phyloP scores from a whole-genome alignment of 2,113 vertebrate species.

The Notarius quadriscutis region DNA sequence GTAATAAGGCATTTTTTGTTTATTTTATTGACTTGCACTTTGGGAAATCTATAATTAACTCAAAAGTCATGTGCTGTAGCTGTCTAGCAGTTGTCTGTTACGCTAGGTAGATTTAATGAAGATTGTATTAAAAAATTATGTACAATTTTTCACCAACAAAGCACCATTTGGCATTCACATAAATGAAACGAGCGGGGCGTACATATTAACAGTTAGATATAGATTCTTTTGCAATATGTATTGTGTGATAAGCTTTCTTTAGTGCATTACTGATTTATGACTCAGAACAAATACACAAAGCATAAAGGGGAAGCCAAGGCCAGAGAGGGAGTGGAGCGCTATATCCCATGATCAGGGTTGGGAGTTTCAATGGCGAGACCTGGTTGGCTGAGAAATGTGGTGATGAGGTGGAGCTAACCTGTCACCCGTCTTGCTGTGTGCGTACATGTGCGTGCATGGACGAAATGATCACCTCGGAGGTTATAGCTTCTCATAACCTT shows the following conservation, averaged over 20 bases:
- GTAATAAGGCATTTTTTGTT: background rate
- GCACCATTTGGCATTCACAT: too few relatives aligned
- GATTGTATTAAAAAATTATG: background rate
- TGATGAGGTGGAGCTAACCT: slow-evolving; percentile 16
- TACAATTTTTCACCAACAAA: background rate
- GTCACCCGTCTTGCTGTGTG: background rate
- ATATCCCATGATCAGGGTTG: background rate
- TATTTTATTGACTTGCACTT: background rate
- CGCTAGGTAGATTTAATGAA: background rate
- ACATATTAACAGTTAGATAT: background rate
- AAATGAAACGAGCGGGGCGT: background rate
- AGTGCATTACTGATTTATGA: background rate
- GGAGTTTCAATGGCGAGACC: background rate
- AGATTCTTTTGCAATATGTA: background rate
- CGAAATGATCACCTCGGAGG: background rate
- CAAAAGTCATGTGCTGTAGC: background rate
- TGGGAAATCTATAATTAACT: background rate
- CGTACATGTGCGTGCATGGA: background rate
- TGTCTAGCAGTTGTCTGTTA: background rate
- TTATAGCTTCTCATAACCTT: background rate
- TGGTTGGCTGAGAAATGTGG: background rate
- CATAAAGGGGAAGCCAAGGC: background rate
- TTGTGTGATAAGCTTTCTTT: background rate
- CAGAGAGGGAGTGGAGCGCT: background rate
- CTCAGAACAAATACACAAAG: background rate